These are phyloP conservation scores for Drosophila emarginata DNA, from an alignment of 2,888 invertebrate species.

Conservation along the genomic window DNA sequence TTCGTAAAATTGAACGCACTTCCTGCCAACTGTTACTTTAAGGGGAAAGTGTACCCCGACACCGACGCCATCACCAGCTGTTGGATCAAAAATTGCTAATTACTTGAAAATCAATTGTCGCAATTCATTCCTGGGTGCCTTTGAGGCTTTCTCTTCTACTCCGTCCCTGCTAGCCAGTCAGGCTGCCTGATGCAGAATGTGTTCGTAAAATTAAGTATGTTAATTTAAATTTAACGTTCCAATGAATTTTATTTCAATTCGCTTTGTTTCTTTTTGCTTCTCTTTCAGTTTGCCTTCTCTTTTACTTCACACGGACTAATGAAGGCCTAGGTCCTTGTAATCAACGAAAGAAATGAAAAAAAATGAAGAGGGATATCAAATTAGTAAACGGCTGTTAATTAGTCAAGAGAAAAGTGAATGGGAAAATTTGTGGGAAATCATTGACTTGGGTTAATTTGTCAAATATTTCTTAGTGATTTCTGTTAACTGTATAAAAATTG, in stretches of 20 bases:
- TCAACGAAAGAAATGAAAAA: conserved; percentile 53
- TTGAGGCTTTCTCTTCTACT: background rate
- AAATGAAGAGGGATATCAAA: conserved; percentile 53
- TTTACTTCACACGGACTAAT: conserved; percentile 54
- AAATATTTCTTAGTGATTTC: background rate
- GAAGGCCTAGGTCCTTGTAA: conserved; percentile 52
- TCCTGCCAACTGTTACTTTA: conserved; percentile 68
- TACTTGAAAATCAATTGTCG: conserved; percentile 74
- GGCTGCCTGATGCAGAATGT: conserved; percentile 10
- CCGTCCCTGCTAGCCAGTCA: background rate
- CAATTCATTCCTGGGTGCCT: conserved; percentile 61
- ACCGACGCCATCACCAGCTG: conserved; percentile 30
- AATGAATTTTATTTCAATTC: conserved; percentile 61
- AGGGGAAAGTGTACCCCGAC: background rate
- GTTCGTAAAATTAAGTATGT: conserved; percentile 70
- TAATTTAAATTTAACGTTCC: conserved; percentile 74
- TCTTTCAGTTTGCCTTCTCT: conserved; percentile 28
- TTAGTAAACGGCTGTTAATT: conserved; percentile 49
- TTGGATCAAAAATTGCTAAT: conserved; percentile 58
- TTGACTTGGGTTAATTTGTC: conserved; percentile 4
- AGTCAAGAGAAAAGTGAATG: conserved; percentile 7
- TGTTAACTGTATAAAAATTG: background rate
- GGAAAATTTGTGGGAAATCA: background rate
- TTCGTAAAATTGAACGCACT: conserved; percentile 70
- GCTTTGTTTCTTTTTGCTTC: conserved; percentile 25